These are phyloP conservation scores for Musca vetustissima DNA, from an alignment of 1,140 invertebrate genomes.

Conservation along the genomic window DNA sequence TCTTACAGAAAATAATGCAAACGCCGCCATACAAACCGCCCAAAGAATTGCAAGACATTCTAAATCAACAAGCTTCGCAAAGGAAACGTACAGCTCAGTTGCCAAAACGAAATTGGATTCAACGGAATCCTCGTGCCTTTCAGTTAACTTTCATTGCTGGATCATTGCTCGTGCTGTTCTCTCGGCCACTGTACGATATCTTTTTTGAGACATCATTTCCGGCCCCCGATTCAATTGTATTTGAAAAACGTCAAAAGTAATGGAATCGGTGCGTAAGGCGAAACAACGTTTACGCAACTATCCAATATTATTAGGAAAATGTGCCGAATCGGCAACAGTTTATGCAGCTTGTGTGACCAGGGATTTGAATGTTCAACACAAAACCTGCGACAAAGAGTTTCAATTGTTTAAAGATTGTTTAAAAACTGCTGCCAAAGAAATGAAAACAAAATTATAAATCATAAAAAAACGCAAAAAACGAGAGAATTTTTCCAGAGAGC, in stretches of 20 bases:
- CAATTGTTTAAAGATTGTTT: constrained; percentile 72
- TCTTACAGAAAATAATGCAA: constrained; percentile 45
- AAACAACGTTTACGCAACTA: constrained; percentile 71
- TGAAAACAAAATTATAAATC: constrained; percentile 66
- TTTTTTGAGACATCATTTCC: constrained; percentile 56
- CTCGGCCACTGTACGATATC: constrained; percentile 70
- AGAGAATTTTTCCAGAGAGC: constrained; percentile 7
- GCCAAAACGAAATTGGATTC: constrained; percentile 52
- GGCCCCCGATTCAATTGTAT: constrained; percentile 37
- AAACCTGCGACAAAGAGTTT: constrained; percentile 76
- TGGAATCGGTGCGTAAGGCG: constrained; percentile 80
- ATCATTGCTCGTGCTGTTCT: constrained; percentile 64
- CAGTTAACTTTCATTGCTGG: constrained; percentile 56
- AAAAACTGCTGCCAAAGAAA: constrained; percentile 63
- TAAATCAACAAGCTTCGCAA: constrained; percentile 40
- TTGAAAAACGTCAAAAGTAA: constrained; percentile 45
- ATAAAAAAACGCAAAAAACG: constrained; percentile 22
- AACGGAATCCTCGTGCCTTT: constrained; percentile 61
- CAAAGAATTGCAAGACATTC: constrained; percentile 40
- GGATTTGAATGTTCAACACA: constrained; percentile 70
- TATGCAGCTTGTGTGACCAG: constrained; percentile 79
- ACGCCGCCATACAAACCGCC: constrained; percentile 45
- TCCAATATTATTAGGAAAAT: constrained; percentile 71
- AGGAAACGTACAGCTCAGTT: constrained; percentile 46
- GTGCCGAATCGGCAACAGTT: constrained; percentile 64